phyloP scores from a whole-genome alignment of 2,888 invertebrate genomes.

The Prostheceraeus crozeri region DNA sequence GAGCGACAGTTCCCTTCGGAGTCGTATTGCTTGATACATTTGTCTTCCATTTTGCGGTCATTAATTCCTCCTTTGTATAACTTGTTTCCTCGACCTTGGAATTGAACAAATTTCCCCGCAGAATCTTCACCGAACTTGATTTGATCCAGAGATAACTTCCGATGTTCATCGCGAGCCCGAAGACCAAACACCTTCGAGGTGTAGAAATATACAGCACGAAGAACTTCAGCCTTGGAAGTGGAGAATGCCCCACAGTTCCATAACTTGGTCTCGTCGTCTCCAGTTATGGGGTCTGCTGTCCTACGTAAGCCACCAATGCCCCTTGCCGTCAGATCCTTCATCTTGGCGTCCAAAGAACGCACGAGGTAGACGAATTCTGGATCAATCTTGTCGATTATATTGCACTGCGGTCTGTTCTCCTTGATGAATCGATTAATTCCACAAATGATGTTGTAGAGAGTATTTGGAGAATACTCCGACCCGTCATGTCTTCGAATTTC shows the following conservation, averaged over 20 bases:
- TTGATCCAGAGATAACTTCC: too few species aligned
- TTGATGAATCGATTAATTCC: conserved; percentile 14
- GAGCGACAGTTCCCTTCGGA: conserved; percentile 6
- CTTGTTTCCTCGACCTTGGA: too few species aligned
- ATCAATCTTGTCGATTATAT: conserved; percentile 13
- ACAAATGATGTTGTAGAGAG: conserved; percentile 24
- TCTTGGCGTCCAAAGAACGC: conserved; percentile 13
- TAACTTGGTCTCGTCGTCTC: conserved; percentile 20
- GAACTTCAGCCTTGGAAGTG: too few species aligned
- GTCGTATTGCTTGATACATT: conserved; percentile 25
- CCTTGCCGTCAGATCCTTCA: conserved; percentile 19
- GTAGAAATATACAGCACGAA: conserved; percentile 11
- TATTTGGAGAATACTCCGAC: conserved; percentile 22
- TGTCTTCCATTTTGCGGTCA: too few species aligned
- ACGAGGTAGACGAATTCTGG: conserved; percentile 16
- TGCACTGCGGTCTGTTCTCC: conserved; percentile 6
- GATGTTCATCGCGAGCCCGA: too few species aligned
- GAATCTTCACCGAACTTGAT: too few species aligned
- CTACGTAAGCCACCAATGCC: conserved; percentile 14
- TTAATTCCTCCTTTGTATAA: too few species aligned
- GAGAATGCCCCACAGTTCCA: too few species aligned
- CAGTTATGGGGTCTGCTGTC: conserved; percentile 1
- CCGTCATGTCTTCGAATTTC: conserved; percentile 7
- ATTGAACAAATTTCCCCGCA: too few species aligned
- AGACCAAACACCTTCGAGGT: too few species aligned